Percentiles rank a stretch among this genome's conserved stretches.
These are phyloP conservation scores for Apomyelois bistriatella DNA, from an alignment of 2,888 invertebrate species.

Conservation along the genomic window DNA sequence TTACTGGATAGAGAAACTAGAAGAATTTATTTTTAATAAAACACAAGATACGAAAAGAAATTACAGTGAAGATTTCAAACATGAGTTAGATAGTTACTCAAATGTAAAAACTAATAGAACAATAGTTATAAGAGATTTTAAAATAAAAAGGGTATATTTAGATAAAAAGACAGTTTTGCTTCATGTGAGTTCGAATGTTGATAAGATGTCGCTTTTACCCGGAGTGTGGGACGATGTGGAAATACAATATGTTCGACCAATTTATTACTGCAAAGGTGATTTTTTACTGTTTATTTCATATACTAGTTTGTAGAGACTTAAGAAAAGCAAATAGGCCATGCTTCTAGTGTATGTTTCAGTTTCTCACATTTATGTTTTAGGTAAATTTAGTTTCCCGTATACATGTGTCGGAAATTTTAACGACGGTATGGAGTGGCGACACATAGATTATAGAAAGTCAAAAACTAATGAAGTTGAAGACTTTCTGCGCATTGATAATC, in stretches of 20 bases:
- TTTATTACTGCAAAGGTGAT: slow-evolving; percentile 13
- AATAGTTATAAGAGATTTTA: slow-evolving; percentile 30
- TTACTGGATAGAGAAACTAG: background rate
- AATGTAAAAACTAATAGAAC: background rate
- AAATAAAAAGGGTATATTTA: slow-evolving; percentile 50
- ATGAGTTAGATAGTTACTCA: background rate
- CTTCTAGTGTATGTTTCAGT: too few relatives aligned
- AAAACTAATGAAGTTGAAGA: background rate
- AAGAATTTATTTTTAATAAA: background rate
- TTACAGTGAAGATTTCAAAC: background rate
- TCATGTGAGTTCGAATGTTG: background rate
- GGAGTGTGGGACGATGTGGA: background rate
- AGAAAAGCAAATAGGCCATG: too few relatives aligned
- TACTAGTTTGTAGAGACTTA: too few relatives aligned
- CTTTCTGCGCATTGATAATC: background rate
- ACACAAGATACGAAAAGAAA: background rate
- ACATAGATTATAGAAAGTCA: background rate
- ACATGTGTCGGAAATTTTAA: background rate
- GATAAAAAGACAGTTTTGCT: slow-evolving; percentile 41
- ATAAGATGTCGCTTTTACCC: background rate
- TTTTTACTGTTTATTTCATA: background rate
- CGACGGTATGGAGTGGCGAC: background rate
- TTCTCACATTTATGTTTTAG: background rate
- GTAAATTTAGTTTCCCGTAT: background rate
- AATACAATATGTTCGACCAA: slow-evolving; percentile 29